Conservation (phyloP, 2,797 vertebrate species). For the Aotus griseimembra region DNA sequence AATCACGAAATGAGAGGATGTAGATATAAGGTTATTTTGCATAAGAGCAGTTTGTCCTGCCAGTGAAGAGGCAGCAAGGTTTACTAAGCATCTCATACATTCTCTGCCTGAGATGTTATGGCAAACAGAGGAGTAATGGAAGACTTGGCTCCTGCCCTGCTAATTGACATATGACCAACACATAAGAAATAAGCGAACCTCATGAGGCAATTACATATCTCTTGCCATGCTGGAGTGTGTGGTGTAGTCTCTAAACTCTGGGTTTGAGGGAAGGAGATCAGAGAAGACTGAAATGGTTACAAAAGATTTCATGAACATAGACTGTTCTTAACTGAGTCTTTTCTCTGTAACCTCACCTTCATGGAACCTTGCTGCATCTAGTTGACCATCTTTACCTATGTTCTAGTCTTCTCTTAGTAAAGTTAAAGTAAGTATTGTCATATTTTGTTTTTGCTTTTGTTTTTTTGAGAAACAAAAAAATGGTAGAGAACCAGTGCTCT, state of each 20-base stretch:
- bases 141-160: slow-evolving; percentile 8
- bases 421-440: slow-evolving; percentile 45
- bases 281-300: background rate
- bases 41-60: background rate
- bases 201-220: background rate
- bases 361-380: background rate
- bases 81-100: background rate
- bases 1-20: background rate
- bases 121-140: background rate
- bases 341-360: background rate
- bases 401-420: slow-evolving; percentile 51
- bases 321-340: background rate
- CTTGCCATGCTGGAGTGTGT: background rate
- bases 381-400: slow-evolving; percentile 18
- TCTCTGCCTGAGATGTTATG: background rate
- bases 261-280: background rate
- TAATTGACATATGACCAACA: background rate
- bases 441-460: background rate
- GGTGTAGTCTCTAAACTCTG: background rate
- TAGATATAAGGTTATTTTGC: background rate
- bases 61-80: background rate
- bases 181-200: background rate
- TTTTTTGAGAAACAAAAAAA: slow-evolving; percentile 23
- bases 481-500: background rate
- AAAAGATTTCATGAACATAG: background rate